A percentile compares a stretch with the other conserved stretches of the same genome.
Evolutionary conservation across 2,888 invertebrate species (phyloP).

Genomic region (Drosophila fungiperda): DNA sequence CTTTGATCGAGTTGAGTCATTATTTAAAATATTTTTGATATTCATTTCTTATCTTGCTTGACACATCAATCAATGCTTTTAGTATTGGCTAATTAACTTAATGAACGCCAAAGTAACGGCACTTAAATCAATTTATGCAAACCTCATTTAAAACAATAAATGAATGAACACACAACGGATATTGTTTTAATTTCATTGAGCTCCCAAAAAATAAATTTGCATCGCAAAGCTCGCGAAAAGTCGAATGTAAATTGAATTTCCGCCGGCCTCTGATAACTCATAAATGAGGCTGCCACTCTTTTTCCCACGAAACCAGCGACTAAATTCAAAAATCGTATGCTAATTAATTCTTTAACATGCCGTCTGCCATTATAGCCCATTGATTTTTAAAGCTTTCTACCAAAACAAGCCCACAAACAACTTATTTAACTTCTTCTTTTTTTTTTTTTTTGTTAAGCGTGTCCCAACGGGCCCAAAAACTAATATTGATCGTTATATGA

Average conservation of each 20-base stretch:
- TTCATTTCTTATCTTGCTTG: slow-evolving; percentile 40
- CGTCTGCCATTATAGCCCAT: slow-evolving; percentile 61
- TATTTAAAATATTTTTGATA: slow-evolving; percentile 26
- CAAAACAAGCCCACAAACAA: slow-evolving; percentile 71
- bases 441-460: slow-evolving; percentile 7
- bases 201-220: slow-evolving; percentile 43
- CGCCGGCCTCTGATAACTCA: slow-evolving; percentile 57
- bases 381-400: slow-evolving; percentile 73
- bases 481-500: slow-evolving; percentile 40
- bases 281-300: slow-evolving; percentile 33
- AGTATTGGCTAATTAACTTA: slow-evolving; percentile 44
- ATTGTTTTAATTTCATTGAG: slow-evolving; percentile 27
- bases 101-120: slow-evolving; percentile 59
- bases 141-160: slow-evolving; percentile 35
- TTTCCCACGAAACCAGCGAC: slow-evolving; percentile 72
- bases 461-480: slow-evolving; percentile 29
- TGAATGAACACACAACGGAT: slow-evolving; percentile 28
- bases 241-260: slow-evolving; percentile 43
- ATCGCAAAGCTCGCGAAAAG: slow-evolving; percentile 52
- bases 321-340: slow-evolving; percentile 67
- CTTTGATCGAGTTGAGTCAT: slow-evolving; percentile 42
- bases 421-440: slow-evolving; percentile 55
- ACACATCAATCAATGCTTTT: slow-evolving; percentile 41
- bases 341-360: slow-evolving; percentile 72
- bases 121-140: slow-evolving; percentile 21